Base-by-base conservation (phyloP, 2,797 vertebrate genomes). In the Mus minutoides region DNA sequence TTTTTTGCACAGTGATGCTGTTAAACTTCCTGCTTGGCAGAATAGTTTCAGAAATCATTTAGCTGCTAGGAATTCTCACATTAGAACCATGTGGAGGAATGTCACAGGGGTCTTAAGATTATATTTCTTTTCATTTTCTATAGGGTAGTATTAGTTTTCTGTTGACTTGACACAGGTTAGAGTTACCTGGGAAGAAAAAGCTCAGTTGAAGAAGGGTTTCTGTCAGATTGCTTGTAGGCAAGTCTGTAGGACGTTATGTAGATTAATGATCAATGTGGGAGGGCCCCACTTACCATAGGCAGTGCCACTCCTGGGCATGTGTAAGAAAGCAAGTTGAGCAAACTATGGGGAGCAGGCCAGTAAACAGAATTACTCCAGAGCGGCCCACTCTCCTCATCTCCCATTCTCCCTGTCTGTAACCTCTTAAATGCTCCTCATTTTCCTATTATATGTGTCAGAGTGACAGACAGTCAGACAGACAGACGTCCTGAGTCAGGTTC, bases 21-120 rank as follows among this genome's bases (percentile, higher is more conserved):
- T 97, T 97, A 29, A 0, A 31, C 97, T 97, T 97, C 86, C 78
- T 97, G 67, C 91, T 43, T n/a, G 94, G 73, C 87, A 90, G 75
- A 90, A 88, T 9, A 80, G 14, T 94, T 60, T 73, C 69, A 96
- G 71, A 93, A 97, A 92, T 91, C 62, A 92, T 88, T 97, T 58
- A 95, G 16, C 52, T 97, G 91, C 88, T 95, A 52, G 88, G 49
- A 95, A 97, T 91, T 40, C 0, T 69, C 46, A 93, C 2, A 4
- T 89, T 95, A 95, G 56, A 98, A 97, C 75, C 76, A 58, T 73
- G 91, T 19, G 52, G 9, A 94, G 62, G 54, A 96, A n/a, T 6
- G 77, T 77, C 12, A 84, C 43, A 69, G 79, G 62, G 14, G 90
- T 98, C 69, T 91, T 86, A 96, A 92, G 40, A 69, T 82, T 95